phyloP scores from a whole-genome alignment of 2,113 vertebrate genomes.

The Colinus virginianus region DNA sequence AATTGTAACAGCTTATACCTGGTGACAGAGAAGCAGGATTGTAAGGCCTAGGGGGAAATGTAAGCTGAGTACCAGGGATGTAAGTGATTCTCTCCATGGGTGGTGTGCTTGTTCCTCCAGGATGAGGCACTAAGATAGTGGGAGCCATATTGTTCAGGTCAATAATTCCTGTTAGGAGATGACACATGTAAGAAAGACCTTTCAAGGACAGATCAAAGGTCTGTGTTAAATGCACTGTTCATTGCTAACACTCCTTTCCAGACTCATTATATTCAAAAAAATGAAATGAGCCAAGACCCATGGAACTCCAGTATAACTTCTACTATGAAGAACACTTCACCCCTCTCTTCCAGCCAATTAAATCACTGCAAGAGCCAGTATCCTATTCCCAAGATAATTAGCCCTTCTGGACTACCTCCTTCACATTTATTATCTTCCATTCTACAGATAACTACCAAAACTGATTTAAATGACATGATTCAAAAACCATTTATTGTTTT shows the following conservation, averaged over 20 bases:
- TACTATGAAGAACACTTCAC: background rate
- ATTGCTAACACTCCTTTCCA: background rate
- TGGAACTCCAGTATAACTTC: background rate
- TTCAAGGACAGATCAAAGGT: background rate
- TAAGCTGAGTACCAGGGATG: slow-evolving; percentile 93
- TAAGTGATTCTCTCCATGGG: slow-evolving; percentile 98
- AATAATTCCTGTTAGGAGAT: slow-evolving; percentile 94
- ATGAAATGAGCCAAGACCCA: background rate
- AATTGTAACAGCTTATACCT: slow-evolving; percentile 80
- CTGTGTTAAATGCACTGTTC: background rate
- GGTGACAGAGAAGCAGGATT: slow-evolving; percentile 95
- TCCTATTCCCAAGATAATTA: background rate
- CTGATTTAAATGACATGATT: background rate
- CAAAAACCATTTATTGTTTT: background rate
- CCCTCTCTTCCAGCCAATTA: background rate
- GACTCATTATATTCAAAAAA: background rate
- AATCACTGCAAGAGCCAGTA: background rate
- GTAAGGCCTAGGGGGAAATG: slow-evolving; percentile 94
- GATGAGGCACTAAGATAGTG: slow-evolving; percentile 97
- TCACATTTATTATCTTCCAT: background rate
- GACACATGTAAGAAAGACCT: background rate
- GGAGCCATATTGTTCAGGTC: slow-evolving; percentile 99
- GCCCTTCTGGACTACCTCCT: background rate
- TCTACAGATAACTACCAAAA: background rate
- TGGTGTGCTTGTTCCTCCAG: slow-evolving; percentile 93